Evolutionary conservation across 2,113 vertebrate genomes (phyloP).

Genomic region (Psilopogon haemacephalus): DNA sequence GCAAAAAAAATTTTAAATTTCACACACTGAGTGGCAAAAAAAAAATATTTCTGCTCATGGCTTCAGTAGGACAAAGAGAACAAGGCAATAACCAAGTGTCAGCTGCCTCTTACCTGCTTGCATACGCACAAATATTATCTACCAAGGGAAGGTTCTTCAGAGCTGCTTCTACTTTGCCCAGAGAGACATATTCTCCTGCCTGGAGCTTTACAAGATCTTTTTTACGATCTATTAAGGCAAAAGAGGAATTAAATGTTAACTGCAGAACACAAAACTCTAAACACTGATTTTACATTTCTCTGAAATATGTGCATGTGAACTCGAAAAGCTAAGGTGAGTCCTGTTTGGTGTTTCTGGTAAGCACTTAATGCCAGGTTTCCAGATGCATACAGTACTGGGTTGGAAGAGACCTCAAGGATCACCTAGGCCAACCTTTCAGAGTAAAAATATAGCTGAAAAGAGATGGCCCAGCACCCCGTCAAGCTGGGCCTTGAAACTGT

Average conservation of each 20-base stretch:
- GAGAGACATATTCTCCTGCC: conserved; percentile 94
- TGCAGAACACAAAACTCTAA: neutral
- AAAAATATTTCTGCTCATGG: neutral
- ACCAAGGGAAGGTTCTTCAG: conserved; percentile 91
- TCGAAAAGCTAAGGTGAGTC: neutral
- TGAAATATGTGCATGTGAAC: neutral
- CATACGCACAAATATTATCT: conserved; percentile 96
- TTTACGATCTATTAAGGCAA: conserved; percentile 84
- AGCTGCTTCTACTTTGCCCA: conserved; percentile 94
- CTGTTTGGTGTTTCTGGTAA: neutral
- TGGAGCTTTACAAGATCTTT: conserved; percentile 97
- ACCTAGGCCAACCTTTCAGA: no score
- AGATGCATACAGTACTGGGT: neutral
- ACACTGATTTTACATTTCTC: neutral
- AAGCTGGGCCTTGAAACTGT: no score
- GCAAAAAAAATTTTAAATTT: neutral
- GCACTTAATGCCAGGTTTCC: neutral
- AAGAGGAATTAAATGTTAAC: neutral
- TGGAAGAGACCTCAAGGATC: no score
- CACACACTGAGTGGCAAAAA: neutral
- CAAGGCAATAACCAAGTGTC: neutral
- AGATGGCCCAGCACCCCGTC: no score
- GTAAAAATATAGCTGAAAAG: no score
- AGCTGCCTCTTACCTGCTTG: conserved; percentile 85
- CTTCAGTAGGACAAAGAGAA: neutral